Base-by-base conservation (phyloP, 2,797 vertebrate species). In the Brachymystax lenok region DNA sequence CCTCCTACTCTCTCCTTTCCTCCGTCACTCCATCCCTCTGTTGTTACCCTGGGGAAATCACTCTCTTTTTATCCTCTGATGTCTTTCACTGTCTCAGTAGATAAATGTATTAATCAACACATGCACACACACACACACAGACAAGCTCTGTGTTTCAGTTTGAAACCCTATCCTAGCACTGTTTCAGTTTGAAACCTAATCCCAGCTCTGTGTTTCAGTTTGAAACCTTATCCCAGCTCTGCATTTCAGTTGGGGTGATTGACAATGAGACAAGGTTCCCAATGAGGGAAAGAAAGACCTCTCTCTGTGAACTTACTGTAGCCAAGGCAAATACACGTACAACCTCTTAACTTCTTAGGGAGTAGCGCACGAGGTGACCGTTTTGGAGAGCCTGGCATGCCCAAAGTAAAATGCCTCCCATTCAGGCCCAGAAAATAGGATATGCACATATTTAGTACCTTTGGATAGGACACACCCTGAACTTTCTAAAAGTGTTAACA, bases 61-160 rank as follows among this genome's bases (percentile, higher is more conserved):
- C 74, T 69, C 69, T 71, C 64, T 14, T 72, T 16, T 46, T 12
- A 27, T 68, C 35, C 35, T 51, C 27, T 51, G 46, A 66, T 76
- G 71, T 69, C 71, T 63, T 71, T 77, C 63, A 71, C 54, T 80
- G 69, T 56, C 59, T 24, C 40, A 79, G 73, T 59, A 76, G 75
- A 75, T 80, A 7, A 79, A 73, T 73, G 27, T 30, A n/a, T 75
- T 75, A 17, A 81, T 80, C 40, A 27, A 69, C 46, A 1, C 28
- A 51, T 27, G 3, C 54, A 10, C 72, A 17, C 4, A 24, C 72
- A n/a, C 56, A 2, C 54, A 64, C 74, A 75, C 17, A 68, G 46
- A 74, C 63, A 67, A 35, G 33, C 33, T 35, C 33, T 35, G 33
- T 1, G 1, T 35, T 35, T 35, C 33, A 35, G 28, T 24, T 24